Base-by-base conservation (phyloP, 2,797 vertebrate genomes). In the Typhlichthys eigenmanni region DNA sequence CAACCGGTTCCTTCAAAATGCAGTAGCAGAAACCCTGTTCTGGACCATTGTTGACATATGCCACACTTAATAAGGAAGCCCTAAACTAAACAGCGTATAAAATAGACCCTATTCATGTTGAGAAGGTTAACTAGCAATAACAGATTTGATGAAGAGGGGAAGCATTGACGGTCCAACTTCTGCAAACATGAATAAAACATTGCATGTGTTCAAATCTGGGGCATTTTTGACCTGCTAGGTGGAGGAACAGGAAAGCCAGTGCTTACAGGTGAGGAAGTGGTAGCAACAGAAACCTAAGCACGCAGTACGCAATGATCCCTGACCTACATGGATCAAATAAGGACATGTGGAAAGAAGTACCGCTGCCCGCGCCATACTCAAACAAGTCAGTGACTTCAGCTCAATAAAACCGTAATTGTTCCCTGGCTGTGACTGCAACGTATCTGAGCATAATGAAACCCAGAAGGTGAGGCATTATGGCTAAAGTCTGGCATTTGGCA, bases 361-460 rank as follows among this genome's bases (percentile, higher is more conserved):
- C 71, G 24, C 24, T 3, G 24, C 24, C 24, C 3, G 73, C 69
- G 69, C 68, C 58, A 76, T 71, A 72, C 79, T 81, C 71, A 78
- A 74, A 82, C 81, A 76, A 79, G 72, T 81, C 49, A 3, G 74
- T 91, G 85, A 92, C 83, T 81, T 91, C 87, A 88, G 79, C 83
- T 82, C 78, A 82, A 86, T 83, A 88, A 91, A 78, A 72, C 69
- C 80, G 79, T 79, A 82, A 84, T 86, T 85, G 87, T 88, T 87
- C 78, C 77, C 65, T 66, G 78, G 78, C 85, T 82, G 81, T 83
- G 78, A 87, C 84, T 90, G 72, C 77, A 81, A 75, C 78, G 78
- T 84, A 79, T 75, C 79, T 84, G 60, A 73, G 75, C 60, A 82
- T 86, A 84, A 90, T 88, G 84, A 88, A 84, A 87, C 88, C 85